These are phyloP conservation scores for Lasiurus borealis DNA, from an alignment of 2,113 vertebrate genomes.

Conservation along the genomic window DNA sequence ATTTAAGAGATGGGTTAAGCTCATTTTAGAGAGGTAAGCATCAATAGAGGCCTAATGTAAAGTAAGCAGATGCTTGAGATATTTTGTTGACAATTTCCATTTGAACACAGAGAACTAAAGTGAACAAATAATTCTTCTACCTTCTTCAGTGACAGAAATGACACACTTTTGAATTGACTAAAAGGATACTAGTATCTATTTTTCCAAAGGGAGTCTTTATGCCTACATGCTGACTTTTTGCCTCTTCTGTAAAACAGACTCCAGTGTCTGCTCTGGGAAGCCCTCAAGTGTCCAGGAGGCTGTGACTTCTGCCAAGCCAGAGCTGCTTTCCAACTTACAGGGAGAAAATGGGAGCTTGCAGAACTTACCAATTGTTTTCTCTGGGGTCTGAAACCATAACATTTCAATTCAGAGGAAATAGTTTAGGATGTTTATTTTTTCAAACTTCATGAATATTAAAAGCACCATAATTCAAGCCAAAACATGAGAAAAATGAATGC, in stretches of 20 bases:
- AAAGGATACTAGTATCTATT: neutral
- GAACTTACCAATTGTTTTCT: constrained; percentile 68
- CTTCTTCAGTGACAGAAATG: neutral
- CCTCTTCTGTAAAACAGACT: constrained; percentile 35
- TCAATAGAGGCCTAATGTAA: neutral
- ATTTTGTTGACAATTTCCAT: neutral
- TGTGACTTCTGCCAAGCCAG: constrained; percentile 9
- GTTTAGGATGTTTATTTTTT: constrained; percentile 75
- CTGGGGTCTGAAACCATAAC: constrained; percentile 62
- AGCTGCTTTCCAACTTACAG: constrained; percentile 67
- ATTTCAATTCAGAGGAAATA: constrained; percentile 77
- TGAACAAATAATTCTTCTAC: neutral
- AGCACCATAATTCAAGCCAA: constrained; percentile 68
- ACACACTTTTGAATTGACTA: neutral
- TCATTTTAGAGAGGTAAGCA: neutral
- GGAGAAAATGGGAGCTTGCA: constrained; percentile 68
- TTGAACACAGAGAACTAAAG: neutral
- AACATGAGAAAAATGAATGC: constrained; percentile 52
- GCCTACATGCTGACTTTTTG: neutral
- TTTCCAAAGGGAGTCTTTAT: neutral
- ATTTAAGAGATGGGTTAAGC: neutral
- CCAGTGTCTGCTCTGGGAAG: constrained; percentile 67
- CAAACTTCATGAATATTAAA: constrained; percentile 75
- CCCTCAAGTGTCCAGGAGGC: constrained; percentile 59
- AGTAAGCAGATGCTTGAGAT: constrained; percentile 32